A percentile compares a stretch with the other conserved stretches of the same genome.
Conservation (phyloP, 2,888 invertebrate species). For the Onchidella celtica region DNA sequence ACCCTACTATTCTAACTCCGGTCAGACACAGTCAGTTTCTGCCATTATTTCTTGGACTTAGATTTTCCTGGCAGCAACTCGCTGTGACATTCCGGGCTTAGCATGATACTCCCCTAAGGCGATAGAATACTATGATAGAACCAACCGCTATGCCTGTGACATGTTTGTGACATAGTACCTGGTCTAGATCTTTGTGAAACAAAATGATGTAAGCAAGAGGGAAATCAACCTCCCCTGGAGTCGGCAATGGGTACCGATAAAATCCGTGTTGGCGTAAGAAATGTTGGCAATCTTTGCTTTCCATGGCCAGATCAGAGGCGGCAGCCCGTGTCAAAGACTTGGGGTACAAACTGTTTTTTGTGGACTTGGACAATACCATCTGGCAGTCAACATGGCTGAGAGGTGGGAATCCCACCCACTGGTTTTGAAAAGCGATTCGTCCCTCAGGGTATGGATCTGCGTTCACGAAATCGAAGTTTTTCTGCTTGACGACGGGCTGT, state of each 20-base stretch:
- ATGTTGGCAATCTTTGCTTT: background rate
- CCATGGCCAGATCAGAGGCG: background rate
- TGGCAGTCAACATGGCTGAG: slow-evolving; percentile 17
- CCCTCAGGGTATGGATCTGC: no score
- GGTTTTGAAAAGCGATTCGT: background rate
- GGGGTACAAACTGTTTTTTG: background rate
- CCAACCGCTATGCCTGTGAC: no score
- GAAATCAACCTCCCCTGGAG: slow-evolving; percentile 13
- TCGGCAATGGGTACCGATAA: background rate
- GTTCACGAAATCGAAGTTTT: no score
- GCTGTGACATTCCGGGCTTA: no score
- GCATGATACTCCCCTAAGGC: no score
- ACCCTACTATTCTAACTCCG: no score
- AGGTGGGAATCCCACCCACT: slow-evolving; percentile 35
- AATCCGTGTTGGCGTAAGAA: slow-evolving; percentile 5
- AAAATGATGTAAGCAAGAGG: slow-evolving; percentile 36
- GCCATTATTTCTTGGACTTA: no score
- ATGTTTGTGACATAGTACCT: no score
- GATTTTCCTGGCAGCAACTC: no score
- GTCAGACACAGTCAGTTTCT: no score
- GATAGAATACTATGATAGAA: no score
- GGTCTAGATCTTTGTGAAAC: slow-evolving; percentile 36
- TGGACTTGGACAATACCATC: background rate
- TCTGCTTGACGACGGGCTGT: no score
- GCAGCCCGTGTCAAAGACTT: background rate